These are phyloP conservation scores for Hermodice carunculata DNA, from an alignment of 2,888 invertebrate species.

Conservation along the genomic window DNA sequence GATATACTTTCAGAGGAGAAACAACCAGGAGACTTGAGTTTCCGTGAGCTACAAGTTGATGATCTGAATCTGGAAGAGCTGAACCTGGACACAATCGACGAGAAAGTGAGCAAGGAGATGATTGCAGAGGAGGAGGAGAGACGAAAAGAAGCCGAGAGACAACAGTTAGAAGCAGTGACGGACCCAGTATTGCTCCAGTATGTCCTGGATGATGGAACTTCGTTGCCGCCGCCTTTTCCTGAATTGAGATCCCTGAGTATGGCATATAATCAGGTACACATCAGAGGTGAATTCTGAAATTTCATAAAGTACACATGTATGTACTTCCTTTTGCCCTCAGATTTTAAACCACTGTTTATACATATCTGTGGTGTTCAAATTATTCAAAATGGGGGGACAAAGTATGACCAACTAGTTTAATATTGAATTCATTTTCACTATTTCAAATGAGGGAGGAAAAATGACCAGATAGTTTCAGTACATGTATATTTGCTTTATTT, in stretches of 20 bases:
- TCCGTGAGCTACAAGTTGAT: neutral
- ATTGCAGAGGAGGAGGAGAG: slow-evolving; percentile 1
- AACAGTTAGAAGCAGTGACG: neutral
- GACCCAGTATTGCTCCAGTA: neutral
- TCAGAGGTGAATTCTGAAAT: too few relatives aligned
- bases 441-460: too few relatives aligned
- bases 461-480: too few relatives aligned
- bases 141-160: neutral
- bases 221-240: slow-evolving; percentile 62
- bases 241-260: slow-evolving; percentile 61
- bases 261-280: slow-evolving; percentile 59
- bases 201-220: neutral
- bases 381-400: too few relatives aligned
- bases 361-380: too few relatives aligned
- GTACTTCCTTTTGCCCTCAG: too few relatives aligned
- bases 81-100: slow-evolving; percentile 28
- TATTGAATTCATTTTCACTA: too few relatives aligned
- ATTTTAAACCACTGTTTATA: too few relatives aligned
- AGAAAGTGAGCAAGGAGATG: slow-evolving; percentile 26
- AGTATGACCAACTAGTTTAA: too few relatives aligned
- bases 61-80: slow-evolving; percentile 27
- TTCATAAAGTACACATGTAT: too few relatives aligned
- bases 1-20: neutral
- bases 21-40: too few relatives aligned
- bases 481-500: too few relatives aligned